Conservation (phyloP, 1,140 invertebrate species). For the Drosophila tsacasi region DNA sequence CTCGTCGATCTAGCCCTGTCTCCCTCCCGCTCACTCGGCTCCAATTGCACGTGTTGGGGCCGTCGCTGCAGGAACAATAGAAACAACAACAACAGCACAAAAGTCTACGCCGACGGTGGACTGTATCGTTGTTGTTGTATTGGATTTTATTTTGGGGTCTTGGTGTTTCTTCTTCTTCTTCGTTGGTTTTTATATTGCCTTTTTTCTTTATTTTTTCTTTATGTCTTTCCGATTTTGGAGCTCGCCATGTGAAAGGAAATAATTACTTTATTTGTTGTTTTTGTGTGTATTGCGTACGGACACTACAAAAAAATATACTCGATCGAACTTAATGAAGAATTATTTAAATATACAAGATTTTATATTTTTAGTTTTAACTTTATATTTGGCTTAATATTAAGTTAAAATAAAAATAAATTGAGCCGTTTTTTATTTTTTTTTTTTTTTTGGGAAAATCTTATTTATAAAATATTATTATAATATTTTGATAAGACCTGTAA, state of each 20-base stretch:
- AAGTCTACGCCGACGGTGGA: constrained; percentile 23
- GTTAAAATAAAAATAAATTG: neutral
- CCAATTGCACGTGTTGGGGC: constrained; percentile 63
- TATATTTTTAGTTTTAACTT: too few species aligned
- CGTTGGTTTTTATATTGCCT: constrained; percentile 34
- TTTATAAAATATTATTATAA: too few species aligned
- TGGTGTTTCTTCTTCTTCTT: constrained; percentile 50
- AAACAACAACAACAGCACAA: constrained; percentile 36
- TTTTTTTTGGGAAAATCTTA: too few species aligned
- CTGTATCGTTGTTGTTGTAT: constrained; percentile 24
- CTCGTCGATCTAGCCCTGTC: constrained; percentile 3
- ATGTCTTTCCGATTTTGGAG: constrained; percentile 63
- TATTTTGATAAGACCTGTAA: neutral
- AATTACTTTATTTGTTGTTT: constrained; percentile 77
- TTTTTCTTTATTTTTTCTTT: constrained; percentile 55
- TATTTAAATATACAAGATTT: neutral
- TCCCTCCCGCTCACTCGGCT: constrained; percentile 7
- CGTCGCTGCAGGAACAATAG: constrained; percentile 37
- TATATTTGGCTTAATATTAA: neutral
- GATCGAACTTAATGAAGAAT: neutral
- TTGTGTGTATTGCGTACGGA: constrained; percentile 37
- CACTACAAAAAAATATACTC: constrained; percentile 2
- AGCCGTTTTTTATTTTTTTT: too few species aligned
- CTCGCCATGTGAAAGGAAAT: constrained; percentile 76
- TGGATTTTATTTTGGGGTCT: constrained; percentile 67